These are phyloP conservation scores for Cheilosia soror DNA, from an alignment of 2,888 invertebrate genomes.

Conservation along the genomic window DNA sequence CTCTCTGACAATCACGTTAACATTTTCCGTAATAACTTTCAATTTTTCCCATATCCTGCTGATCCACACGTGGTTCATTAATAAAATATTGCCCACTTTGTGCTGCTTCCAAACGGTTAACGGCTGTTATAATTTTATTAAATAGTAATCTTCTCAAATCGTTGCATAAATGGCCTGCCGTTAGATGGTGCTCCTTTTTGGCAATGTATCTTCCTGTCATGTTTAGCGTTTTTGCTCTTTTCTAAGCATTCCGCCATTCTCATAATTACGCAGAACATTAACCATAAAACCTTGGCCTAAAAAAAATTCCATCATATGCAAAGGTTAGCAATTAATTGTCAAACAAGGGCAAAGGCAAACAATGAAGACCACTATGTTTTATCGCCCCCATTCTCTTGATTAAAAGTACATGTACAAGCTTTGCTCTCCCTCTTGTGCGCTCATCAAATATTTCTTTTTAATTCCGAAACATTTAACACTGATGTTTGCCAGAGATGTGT, in stretches of 20 bases:
- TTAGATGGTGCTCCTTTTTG: neutral
- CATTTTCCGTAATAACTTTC: no score
- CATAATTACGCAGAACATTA: slow-evolving; percentile 48
- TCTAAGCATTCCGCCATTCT: neutral
- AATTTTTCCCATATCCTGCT: neutral
- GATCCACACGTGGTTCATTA: neutral
- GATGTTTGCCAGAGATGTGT: slow-evolving; percentile 31
- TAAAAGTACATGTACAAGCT: slow-evolving; percentile 55
- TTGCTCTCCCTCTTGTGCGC: neutral
- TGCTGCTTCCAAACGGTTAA: slow-evolving; percentile 10
- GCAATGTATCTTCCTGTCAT: neutral
- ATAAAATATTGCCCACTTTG: neutral
- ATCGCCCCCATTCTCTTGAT: slow-evolving; percentile 50
- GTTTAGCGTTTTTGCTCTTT: neutral
- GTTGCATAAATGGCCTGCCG: neutral
- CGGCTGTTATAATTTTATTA: slow-evolving; percentile 43
- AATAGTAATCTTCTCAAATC: slow-evolving; percentile 5
- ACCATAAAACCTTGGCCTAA: slow-evolving; percentile 53
- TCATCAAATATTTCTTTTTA: slow-evolving; percentile 73
- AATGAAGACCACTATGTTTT: slow-evolving; percentile 50
- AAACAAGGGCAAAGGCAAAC: slow-evolving; percentile 39
- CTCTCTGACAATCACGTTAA: no score
- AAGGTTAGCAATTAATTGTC: slow-evolving; percentile 62
- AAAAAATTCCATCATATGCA: slow-evolving; percentile 36
- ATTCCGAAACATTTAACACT: slow-evolving; percentile 64